These are phyloP conservation scores for Coleophora flavipennella DNA, from an alignment of 2,888 invertebrate genomes.

Conservation along the genomic window DNA sequence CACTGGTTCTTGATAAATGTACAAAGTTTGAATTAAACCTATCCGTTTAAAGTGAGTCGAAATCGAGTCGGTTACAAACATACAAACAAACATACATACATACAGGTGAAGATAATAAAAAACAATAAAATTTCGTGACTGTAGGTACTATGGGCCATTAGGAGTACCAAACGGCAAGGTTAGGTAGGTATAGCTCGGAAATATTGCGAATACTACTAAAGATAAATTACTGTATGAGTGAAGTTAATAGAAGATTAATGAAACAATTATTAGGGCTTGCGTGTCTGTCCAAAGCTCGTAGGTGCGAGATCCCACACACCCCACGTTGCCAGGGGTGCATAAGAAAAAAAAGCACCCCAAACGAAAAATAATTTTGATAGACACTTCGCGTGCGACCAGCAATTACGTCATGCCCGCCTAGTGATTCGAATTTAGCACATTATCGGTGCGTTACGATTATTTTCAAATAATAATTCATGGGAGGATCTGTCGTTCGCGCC, in stretches of 20 bases:
- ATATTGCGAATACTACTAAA: slow-evolving; percentile 15
- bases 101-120: too few species aligned
- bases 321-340: slow-evolving; percentile 41
- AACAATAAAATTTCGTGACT: too few species aligned
- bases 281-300: slow-evolving; percentile 32
- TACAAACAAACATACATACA: too few species aligned
- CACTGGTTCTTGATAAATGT: too few species aligned
- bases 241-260: slow-evolving; percentile 72
- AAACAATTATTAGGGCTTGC: slow-evolving; percentile 66
- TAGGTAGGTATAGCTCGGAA: too few species aligned
- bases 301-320: slow-evolving; percentile 38
- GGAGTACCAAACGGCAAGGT: too few species aligned
- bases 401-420: slow-evolving; percentile 47
- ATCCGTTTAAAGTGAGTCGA: too few species aligned
- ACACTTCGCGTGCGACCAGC: slow-evolving; percentile 66
- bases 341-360: slow-evolving; percentile 49
- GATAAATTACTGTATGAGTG: slow-evolving; percentile 50
- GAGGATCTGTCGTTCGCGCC: slow-evolving; percentile 55
- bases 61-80: too few species aligned
- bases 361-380: slow-evolving; percentile 67
- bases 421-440: slow-evolving; percentile 66
- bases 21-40: too few species aligned
- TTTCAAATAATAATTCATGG: slow-evolving; percentile 46
- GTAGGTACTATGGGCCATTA: too few species aligned
- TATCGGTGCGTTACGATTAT: slow-evolving; percentile 59